These are phyloP conservation scores for Numenius arquata DNA, from an alignment of 2,113 vertebrate genomes.

Conservation along the genomic window DNA sequence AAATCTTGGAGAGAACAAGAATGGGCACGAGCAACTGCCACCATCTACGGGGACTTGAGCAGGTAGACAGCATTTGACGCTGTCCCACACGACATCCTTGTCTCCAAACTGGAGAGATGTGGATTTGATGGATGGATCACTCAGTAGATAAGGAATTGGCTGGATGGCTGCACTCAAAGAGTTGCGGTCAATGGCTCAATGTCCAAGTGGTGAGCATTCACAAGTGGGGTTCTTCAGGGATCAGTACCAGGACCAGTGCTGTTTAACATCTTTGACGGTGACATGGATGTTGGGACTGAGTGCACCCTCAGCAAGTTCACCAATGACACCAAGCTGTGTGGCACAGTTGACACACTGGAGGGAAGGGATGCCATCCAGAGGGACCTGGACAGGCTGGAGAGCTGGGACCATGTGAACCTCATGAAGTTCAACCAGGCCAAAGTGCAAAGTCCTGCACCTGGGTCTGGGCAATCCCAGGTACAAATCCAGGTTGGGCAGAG, in stretches of 20 bases:
- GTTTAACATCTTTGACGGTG: not conserved
- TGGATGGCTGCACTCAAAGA: not conserved
- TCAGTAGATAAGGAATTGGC: not conserved
- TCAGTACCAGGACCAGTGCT: not conserved
- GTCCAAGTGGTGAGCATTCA: not conserved
- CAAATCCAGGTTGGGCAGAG: not conserved
- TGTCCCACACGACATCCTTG: not conserved
- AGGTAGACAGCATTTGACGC: not conserved
- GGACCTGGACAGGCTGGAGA: not conserved
- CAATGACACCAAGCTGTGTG: not conserved
- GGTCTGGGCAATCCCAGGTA: not conserved
- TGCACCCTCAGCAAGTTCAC: not conserved
- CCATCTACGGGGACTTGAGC: not conserved
- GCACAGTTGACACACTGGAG: not conserved
- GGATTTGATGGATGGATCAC: not conserved
- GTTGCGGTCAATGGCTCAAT: not conserved
- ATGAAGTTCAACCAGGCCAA: no score
- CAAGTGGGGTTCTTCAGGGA: not conserved
- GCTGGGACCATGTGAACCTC: no score
- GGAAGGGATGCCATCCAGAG: not conserved
- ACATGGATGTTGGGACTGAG: not conserved
- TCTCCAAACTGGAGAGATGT: not conserved
- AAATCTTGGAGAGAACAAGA: not conserved
- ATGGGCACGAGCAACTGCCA: not conserved
- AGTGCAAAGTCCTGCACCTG: no score